Evolutionary conservation across 2,113 vertebrate genomes (phyloP).

Genomic region (Prunella fulvescens): DNA sequence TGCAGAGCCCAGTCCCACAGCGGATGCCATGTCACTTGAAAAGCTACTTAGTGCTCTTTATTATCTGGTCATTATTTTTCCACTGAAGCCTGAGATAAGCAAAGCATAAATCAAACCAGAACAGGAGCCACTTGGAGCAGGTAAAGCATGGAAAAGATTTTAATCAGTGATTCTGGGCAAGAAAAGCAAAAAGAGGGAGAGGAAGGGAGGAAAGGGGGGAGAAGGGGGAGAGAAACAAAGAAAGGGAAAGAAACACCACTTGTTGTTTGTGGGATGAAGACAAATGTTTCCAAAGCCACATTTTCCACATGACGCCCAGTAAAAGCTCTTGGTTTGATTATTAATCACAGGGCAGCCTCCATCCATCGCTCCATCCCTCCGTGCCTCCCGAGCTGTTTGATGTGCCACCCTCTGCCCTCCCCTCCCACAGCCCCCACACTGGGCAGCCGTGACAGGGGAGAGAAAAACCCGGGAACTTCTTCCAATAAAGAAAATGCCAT

Average conservation of each 20-base stretch:
- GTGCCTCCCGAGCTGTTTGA: neutral
- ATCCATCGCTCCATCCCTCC: conserved; percentile 46
- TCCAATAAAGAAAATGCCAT: neutral
- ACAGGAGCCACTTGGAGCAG: conserved; percentile 31
- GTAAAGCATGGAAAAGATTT: conserved; percentile 5
- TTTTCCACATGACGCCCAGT: conserved; percentile 49
- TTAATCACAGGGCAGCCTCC: conserved; percentile 13
- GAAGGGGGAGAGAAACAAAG: neutral
- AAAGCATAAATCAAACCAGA: conserved; percentile 27
- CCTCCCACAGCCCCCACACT: neutral
- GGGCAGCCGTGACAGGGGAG: neutral
- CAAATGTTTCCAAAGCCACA: conserved; percentile 21
- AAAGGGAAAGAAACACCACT: conserved; percentile 41
- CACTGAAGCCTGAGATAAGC: conserved; percentile 38
- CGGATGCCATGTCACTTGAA: neutral
- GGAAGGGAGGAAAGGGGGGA: neutral
- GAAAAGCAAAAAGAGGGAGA: neutral
- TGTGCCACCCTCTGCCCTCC: neutral
- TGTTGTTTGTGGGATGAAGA: conserved; percentile 39
- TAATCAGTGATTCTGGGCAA: conserved; percentile 18
- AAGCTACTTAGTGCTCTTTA: conserved; percentile 60
- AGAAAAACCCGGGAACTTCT: neutral
- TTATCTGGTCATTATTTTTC: conserved; percentile 60
- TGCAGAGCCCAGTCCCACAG: neutral
- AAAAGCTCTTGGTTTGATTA: conserved; percentile 50